Conservation (phyloP, 2,888 invertebrate genomes). For the Coelogynopora nodosa region DNA sequence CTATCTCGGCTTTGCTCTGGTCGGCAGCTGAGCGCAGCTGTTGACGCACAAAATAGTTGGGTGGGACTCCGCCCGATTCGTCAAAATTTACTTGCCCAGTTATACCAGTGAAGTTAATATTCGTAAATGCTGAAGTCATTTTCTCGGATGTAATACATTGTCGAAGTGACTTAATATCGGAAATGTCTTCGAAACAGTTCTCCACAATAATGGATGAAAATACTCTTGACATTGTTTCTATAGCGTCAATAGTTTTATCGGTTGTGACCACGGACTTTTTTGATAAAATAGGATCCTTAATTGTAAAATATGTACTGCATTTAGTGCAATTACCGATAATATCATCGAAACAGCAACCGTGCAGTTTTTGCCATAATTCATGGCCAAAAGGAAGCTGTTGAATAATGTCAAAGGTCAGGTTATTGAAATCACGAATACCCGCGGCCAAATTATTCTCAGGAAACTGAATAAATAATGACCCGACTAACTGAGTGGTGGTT, state of each 20-base stretch:
- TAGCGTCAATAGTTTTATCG: constrained; percentile 15
- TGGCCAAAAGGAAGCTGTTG: not conserved
- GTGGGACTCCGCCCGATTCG: not conserved
- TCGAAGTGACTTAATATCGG: not conserved
- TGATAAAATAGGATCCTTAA: not conserved
- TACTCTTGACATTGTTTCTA: not conserved
- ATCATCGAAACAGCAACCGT: not conserved
- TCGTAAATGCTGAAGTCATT: not conserved
- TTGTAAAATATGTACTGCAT: not conserved
- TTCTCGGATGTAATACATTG: not conserved
- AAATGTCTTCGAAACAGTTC: not conserved
- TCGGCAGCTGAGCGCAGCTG: not conserved
- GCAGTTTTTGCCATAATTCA: not conserved
- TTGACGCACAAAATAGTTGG: not conserved
- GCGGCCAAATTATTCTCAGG: not conserved
- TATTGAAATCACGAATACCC: constrained; percentile 20
- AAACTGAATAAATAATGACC: not conserved
- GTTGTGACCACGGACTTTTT: not conserved
- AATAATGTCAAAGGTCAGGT: not conserved
- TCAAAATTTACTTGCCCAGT: not conserved
- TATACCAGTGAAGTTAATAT: not conserved
- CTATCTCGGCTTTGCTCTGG: not conserved
- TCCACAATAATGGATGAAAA: not conserved
- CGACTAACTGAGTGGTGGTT: not conserved
- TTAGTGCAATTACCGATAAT: not conserved